Evolutionary conservation across 2,888 invertebrate genomes (phyloP).

Genomic region (Philereme vetulata): DNA sequence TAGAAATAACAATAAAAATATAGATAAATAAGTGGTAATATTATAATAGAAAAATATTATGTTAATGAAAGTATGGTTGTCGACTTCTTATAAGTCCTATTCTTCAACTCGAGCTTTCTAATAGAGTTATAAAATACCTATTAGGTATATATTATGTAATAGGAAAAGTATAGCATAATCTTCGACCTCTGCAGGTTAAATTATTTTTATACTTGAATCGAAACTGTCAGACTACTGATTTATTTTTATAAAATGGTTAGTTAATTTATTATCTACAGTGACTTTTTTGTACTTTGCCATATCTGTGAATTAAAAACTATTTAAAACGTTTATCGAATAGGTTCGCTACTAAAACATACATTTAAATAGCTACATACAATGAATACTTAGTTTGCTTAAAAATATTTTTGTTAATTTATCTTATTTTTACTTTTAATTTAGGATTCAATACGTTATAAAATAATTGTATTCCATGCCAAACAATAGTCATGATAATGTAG

Average conservation of each 20-base stretch:
- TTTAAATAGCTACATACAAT: too few species aligned
- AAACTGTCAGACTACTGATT: constrained; percentile 4
- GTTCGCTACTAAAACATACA: too few species aligned
- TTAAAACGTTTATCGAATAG: too few species aligned
- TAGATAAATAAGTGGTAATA: constrained; percentile 16
- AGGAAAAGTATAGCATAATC: constrained; percentile 19
- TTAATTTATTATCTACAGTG: neutral
- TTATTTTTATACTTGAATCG: constrained; percentile 40
- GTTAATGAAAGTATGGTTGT: constrained; percentile 70
- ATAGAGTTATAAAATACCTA: constrained; percentile 54
- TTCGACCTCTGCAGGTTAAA: constrained; percentile 28
- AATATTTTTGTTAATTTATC: neutral
- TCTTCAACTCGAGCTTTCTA: constrained; percentile 80
- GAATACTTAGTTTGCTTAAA: too few species aligned
- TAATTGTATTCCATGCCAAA: neutral
- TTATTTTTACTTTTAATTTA: neutral
- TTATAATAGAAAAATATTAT: constrained; percentile 37
- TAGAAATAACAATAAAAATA: constrained; percentile 11
- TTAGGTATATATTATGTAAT: constrained; percentile 24
- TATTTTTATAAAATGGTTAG: neutral
- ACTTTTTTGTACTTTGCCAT: too few species aligned
- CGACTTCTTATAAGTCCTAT: constrained; percentile 73
- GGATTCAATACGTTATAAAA: neutral
- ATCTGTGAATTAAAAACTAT: too few species aligned
- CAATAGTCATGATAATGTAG: neutral